Conservation (phyloP, 2,888 invertebrate genomes). For the Timema podura region DNA sequence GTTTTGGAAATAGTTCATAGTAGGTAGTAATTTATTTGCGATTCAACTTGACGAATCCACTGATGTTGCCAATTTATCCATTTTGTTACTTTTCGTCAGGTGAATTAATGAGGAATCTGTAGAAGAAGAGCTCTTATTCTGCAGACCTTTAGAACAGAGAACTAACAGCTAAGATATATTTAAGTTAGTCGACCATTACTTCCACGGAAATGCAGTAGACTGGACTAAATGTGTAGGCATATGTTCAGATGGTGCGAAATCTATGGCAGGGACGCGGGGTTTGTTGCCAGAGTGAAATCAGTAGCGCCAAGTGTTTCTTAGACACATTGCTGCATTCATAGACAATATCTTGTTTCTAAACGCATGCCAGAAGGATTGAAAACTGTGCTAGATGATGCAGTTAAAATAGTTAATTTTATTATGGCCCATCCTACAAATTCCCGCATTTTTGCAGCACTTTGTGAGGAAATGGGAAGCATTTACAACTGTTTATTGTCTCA, state of each 20-base stretch:
- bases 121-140: too few relatives aligned
- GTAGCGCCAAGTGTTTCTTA: too few relatives aligned
- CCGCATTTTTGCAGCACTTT: too few relatives aligned
- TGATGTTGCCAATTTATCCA: background rate
- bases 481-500: too few relatives aligned
- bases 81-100: background rate
- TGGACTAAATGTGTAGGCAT: too few relatives aligned
- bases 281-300: too few relatives aligned
- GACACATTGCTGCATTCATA: too few relatives aligned
- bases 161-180: background rate
- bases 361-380: too few relatives aligned
- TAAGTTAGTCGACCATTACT: background rate
- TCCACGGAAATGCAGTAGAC: background rate
- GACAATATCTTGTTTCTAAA: background rate
- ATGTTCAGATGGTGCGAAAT: background rate
- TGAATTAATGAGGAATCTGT: background rate
- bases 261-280: too few relatives aligned
- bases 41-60: background rate
- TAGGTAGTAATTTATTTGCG: background rate
- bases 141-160: conserved; percentile 1
- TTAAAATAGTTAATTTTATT: background rate
- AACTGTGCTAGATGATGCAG: background rate
- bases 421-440: background rate
- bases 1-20: background rate
- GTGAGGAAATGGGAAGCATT: background rate